These are phyloP conservation scores for Otus sunia DNA, from an alignment of 2,113 vertebrate genomes.

Conservation along the genomic window DNA sequence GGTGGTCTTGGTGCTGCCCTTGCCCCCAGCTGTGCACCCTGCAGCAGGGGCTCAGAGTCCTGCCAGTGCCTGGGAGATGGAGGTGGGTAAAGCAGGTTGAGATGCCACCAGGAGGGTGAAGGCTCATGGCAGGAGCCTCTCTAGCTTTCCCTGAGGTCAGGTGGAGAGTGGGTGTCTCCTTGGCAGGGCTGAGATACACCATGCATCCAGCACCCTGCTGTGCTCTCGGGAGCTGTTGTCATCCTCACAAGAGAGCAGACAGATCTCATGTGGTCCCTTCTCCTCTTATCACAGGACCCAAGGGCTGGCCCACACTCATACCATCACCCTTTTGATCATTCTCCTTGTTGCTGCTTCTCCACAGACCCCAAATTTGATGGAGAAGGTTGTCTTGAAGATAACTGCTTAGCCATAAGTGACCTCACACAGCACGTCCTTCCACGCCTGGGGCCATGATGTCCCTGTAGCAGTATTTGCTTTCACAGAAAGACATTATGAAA, in stretches of 20 bases:
- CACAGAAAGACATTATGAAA: neutral
- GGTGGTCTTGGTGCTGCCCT: neutral
- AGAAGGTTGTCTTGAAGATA: neutral
- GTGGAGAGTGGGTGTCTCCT: neutral
- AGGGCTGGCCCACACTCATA: neutral
- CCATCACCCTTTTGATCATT: neutral
- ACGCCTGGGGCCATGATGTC: rapidly evolving
- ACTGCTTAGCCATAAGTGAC: neutral
- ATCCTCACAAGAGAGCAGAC: neutral
- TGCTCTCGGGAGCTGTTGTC: neutral
- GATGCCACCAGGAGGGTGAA: neutral
- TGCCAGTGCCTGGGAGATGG: rapidly evolving
- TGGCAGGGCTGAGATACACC: rapidly evolving
- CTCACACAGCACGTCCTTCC: neutral
- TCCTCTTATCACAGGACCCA: rapidly evolving
- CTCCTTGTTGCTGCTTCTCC: neutral
- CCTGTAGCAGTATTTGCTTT: neutral
- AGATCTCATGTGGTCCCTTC: rapidly evolving
- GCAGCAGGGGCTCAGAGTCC: neutral
- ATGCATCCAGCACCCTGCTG: rapidly evolving
- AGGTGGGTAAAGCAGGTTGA: neutral
- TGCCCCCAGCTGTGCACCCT: rapidly evolving
- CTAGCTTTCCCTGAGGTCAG: neutral
- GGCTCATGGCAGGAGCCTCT: neutral
- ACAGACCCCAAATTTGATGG: neutral